These are phyloP conservation scores for Sula dactylatra DNA, from an alignment of 2,113 vertebrate genomes.

Conservation along the genomic window DNA sequence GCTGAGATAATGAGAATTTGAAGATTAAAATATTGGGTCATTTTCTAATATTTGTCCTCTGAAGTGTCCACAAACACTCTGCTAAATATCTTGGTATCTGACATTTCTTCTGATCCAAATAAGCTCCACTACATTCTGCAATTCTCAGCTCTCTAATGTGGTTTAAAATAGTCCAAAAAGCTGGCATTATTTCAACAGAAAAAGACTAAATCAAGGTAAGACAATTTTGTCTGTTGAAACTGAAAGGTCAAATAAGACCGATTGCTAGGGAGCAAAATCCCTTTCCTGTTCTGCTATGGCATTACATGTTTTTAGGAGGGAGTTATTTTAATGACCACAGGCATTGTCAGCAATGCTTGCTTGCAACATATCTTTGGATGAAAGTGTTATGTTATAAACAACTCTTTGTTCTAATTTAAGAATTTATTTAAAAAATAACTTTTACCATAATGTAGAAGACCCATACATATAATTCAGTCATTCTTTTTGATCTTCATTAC, in stretches of 20 bases:
- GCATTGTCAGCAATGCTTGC: background rate
- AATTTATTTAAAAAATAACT: background rate
- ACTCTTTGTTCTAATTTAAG: background rate
- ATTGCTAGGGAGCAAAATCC: background rate
- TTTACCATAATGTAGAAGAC: background rate
- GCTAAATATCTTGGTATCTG: background rate
- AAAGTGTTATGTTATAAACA: background rate
- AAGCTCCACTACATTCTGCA: background rate
- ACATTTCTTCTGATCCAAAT: background rate
- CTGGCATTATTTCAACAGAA: background rate
- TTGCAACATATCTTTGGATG: background rate
- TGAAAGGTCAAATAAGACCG: background rate
- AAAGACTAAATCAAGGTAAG: background rate
- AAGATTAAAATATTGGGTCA: background rate
- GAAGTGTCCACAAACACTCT: background rate
- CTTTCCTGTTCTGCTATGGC: background rate
- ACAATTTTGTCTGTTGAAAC: background rate
- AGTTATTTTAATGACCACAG: background rate
- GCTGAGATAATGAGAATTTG: background rate
- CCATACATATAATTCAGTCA: background rate
- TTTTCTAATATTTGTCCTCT: conserved; percentile 3
- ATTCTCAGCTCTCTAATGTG: background rate
- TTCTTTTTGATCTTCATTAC: background rate
- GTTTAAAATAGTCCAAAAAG: background rate
- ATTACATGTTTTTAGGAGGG: background rate